Evolutionary conservation across 2,888 invertebrate species (phyloP).

Genomic region (Drosophila neoperkinsi): DNA sequence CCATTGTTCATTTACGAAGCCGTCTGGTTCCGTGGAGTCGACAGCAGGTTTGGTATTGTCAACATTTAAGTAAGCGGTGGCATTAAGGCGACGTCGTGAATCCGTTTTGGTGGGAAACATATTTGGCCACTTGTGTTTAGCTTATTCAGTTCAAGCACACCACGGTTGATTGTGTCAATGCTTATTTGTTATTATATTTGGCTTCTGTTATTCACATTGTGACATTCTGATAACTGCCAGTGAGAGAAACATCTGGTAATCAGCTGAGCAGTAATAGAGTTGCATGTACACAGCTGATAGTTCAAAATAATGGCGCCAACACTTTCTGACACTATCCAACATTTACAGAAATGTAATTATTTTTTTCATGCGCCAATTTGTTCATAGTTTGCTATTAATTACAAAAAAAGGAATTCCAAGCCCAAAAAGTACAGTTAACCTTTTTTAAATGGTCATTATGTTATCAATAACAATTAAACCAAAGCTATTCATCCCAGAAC

Average conservation of each 20-base stretch:
- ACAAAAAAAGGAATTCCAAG: not conserved
- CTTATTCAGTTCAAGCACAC: not conserved
- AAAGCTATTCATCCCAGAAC: not conserved
- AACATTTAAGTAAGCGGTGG: slow-evolving; percentile 1
- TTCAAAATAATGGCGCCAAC: not conserved
- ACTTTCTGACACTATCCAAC: not conserved
- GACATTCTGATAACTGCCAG: not conserved
- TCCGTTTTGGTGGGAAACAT: slow-evolving; percentile 59
- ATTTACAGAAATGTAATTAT: not conserved
- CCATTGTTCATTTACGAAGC: slow-evolving; percentile 69
- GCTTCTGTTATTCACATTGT: not conserved
- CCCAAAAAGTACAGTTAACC: not conserved
- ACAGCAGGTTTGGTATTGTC: slow-evolving; percentile 42
- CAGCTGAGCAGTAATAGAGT: slow-evolving; percentile 38
- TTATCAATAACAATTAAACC: not conserved
- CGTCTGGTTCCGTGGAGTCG: slow-evolving; percentile 49
- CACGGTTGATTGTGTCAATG: not conserved
- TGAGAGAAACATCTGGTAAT: slow-evolving; percentile 11
- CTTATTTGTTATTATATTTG: not conserved
- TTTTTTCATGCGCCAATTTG: too few relatives aligned
- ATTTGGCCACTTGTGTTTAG: slow-evolving; percentile 25
- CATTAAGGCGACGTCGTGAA: slow-evolving; percentile 61
- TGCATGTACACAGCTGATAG: slow-evolving; percentile 16
- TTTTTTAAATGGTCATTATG: not conserved
- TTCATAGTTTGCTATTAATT: not conserved